Evolutionary conservation across 2,797 vertebrate genomes (phyloP).

Genomic region (Anguilla obscura): DNA sequence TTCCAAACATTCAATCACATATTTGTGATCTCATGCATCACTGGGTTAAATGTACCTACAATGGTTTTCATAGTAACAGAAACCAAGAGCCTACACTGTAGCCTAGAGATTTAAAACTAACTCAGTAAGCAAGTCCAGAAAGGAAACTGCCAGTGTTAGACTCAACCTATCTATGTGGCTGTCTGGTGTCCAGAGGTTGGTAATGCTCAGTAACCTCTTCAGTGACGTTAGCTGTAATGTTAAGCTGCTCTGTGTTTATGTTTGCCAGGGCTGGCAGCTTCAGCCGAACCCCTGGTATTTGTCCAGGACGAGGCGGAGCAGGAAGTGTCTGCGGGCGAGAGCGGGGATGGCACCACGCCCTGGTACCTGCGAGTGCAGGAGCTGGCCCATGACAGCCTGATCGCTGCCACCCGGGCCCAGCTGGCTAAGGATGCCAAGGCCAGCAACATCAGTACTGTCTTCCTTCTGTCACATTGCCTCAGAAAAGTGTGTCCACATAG

Average conservation of each 20-base stretch:
- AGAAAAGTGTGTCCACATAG: not conserved
- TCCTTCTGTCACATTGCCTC: not conserved
- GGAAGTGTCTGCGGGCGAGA: constrained; percentile 84
- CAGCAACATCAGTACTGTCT: constrained; percentile 78
- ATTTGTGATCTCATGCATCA: no score
- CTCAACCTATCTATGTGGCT: not conserved
- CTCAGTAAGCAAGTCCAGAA: not conserved
- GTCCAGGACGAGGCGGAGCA: constrained; percentile 87
- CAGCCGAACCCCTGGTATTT: constrained; percentile 93
- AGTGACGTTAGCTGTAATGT: not conserved
- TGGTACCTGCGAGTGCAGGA: constrained; percentile 98
- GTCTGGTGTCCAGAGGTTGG: not conserved
- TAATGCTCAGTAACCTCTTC: not conserved
- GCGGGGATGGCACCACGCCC: constrained; percentile 85
- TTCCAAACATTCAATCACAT: no score
- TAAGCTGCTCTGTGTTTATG: not conserved
- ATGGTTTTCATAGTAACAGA: not conserved
- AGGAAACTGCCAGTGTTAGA: not conserved
- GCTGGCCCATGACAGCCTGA: constrained; percentile 96
- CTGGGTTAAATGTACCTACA: not conserved
- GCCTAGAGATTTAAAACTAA: not conserved
- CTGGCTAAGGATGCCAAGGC: constrained; percentile 90
- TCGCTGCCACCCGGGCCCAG: constrained; percentile 94
- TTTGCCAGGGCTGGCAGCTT: constrained; percentile 81
- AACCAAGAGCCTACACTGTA: not conserved